Evolutionary conservation across 2,113 vertebrate genomes (phyloP).

Genomic region (Asarcornis scutulata): DNA sequence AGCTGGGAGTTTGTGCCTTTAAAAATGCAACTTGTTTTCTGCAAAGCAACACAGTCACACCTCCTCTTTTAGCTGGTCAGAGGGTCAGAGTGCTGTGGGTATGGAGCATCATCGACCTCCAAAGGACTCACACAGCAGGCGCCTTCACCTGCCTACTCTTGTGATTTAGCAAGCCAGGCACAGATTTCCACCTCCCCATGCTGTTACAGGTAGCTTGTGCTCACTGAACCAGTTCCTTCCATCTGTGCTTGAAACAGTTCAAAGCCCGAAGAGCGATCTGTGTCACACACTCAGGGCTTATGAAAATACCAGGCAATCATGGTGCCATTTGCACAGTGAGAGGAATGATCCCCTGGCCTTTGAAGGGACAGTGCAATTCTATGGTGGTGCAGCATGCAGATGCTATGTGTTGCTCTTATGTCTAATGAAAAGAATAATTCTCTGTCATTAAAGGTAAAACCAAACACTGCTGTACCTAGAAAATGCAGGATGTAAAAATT

Average conservation of each 20-base stretch:
- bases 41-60: not conserved
- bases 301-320: not conserved
- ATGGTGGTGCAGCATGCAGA: not conserved
- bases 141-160: not conserved
- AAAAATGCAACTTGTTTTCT: not conserved
- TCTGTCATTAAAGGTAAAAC: not conserved
- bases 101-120: not conserved
- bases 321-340: not conserved
- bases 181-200: not conserved
- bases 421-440: not conserved
- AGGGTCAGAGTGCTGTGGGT: not conserved
- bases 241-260: not conserved
- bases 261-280: not conserved
- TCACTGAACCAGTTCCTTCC: not conserved
- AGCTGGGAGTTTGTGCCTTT: not conserved
- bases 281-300: not conserved
- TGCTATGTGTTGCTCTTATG: fast-evolving
- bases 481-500: not conserved
- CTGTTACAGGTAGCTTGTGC: not conserved
- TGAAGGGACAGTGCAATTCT: not conserved
- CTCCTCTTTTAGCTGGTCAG: not conserved
- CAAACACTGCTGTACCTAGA: not conserved
- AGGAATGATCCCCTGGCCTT: not conserved
- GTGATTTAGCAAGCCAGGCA: not conserved
- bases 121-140: not conserved